Evolutionary conservation across 2,113 vertebrate genomes (phyloP).

Genomic region (Chaenocephalus aceratus): DNA sequence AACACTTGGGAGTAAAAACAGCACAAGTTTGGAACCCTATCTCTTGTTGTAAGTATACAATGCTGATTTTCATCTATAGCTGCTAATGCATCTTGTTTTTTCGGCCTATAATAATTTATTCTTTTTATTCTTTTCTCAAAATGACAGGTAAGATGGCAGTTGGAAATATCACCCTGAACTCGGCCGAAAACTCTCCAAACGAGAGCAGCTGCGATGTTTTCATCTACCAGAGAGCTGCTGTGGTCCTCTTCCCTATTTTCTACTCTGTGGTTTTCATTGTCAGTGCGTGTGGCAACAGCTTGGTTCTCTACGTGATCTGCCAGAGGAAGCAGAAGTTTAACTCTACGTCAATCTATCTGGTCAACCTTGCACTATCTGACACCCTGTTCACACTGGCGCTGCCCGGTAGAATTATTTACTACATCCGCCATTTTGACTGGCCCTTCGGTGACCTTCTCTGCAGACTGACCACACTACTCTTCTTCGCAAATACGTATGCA

Average conservation of each 20-base stretch:
- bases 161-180: slow-evolving; percentile 52
- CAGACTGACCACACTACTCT: slow-evolving; percentile 83
- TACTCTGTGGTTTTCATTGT: slow-evolving; percentile 83
- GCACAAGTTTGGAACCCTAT: background rate
- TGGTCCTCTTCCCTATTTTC: slow-evolving; percentile 84
- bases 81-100: background rate
- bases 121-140: background rate
- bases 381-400: slow-evolving; percentile 87
- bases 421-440: slow-evolving; percentile 86
- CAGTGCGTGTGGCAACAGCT: slow-evolving; percentile 83
- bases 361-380: slow-evolving; percentile 88
- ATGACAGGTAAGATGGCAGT: slow-evolving; percentile 52
- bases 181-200: slow-evolving; percentile 49
- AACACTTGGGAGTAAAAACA: slow-evolving; percentile 16
- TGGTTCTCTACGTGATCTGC: slow-evolving; percentile 86
- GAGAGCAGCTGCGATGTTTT: slow-evolving; percentile 83
- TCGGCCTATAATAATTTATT: background rate
- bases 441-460: slow-evolving; percentile 88
- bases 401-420: slow-evolving; percentile 86
- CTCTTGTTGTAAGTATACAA: slow-evolving; percentile 45
- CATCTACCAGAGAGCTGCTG: slow-evolving; percentile 71
- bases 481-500: slow-evolving; percentile 88
- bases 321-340: slow-evolving; percentile 88
- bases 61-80: background rate
- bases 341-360: slow-evolving; percentile 86